These are phyloP conservation scores for Drymonia ruficornis DNA, from an alignment of 2,888 invertebrate species.

Conservation along the genomic window DNA sequence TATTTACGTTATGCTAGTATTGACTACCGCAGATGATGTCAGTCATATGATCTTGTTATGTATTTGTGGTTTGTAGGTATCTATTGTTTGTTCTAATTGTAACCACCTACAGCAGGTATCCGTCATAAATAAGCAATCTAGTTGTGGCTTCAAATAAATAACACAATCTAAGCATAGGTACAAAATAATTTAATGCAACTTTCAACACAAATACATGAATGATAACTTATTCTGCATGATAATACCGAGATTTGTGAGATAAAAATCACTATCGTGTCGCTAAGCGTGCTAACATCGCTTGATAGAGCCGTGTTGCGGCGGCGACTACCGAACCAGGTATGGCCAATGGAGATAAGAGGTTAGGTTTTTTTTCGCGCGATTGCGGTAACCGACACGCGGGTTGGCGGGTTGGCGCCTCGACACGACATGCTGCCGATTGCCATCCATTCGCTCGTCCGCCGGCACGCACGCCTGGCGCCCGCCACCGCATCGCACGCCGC, in stretches of 20 bases:
- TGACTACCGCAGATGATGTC: conserved; percentile 11
- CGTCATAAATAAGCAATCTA: conserved; percentile 5
- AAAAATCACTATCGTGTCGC: conserved; percentile 5
- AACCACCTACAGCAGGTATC: conserved; percentile 12
- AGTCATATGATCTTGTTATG: conserved; percentile 13
- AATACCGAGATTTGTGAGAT: neutral
- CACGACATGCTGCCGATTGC: conserved; percentile 49
- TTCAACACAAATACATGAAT: neutral
- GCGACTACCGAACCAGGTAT: conserved; percentile 46
- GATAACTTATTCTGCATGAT: neutral
- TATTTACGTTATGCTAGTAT: neutral
- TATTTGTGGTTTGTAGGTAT: conserved; percentile 12
- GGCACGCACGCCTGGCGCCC: conserved; percentile 71
- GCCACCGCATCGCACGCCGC: conserved; percentile 48
- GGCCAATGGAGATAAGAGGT: conserved; percentile 69
- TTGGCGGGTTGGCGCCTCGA: conserved; percentile 56
- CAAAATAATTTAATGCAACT: no score
- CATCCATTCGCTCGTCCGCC: conserved; percentile 76
- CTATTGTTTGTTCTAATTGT: conserved; percentile 17
- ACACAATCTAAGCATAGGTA: neutral
- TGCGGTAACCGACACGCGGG: conserved; percentile 65
- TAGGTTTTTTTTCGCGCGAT: conserved; percentile 73
- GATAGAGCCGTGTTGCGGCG: conserved; percentile 11
- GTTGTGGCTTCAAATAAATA: conserved; percentile 17
- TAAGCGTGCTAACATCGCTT: conserved; percentile 2